phyloP scores from a whole-genome alignment of 2,113 vertebrate genomes.

The Pygathrix nemaeus region DNA sequence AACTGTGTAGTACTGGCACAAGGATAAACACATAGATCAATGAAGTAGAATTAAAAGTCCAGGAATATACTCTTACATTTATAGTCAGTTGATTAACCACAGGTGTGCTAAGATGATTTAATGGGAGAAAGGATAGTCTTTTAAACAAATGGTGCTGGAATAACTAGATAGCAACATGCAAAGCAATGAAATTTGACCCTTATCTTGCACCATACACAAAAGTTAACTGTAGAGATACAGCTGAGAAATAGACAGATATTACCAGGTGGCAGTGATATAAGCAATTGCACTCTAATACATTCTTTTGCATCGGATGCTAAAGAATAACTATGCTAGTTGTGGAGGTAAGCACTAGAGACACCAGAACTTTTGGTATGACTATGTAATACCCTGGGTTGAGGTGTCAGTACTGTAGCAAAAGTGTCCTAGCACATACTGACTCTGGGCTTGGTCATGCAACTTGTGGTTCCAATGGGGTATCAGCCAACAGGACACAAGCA shows the following conservation, averaged over 20 bases:
- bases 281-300: not conserved
- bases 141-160: not conserved
- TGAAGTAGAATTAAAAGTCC: not conserved
- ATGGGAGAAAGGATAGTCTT: not conserved
- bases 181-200: not conserved
- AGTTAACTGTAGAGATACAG: not conserved
- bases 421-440: not conserved
- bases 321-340: not conserved
- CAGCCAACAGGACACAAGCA: not conserved
- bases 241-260: not conserved
- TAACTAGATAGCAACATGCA: not conserved
- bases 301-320: conserved; percentile 13
- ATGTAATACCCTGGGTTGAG: not conserved
- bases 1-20: not conserved
- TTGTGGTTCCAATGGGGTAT: not conserved
- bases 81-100: not conserved
- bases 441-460: not conserved
- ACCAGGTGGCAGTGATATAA: not conserved
- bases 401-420: not conserved
- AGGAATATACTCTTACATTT: not conserved
- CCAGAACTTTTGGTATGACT: not conserved
- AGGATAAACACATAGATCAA: not conserved
- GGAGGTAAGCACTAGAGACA: not conserved
- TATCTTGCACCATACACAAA: not conserved
- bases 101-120: not conserved